Evolutionary conservation across 2,113 vertebrate genomes (phyloP).

Genomic region (Gymnocephalus cernua): DNA sequence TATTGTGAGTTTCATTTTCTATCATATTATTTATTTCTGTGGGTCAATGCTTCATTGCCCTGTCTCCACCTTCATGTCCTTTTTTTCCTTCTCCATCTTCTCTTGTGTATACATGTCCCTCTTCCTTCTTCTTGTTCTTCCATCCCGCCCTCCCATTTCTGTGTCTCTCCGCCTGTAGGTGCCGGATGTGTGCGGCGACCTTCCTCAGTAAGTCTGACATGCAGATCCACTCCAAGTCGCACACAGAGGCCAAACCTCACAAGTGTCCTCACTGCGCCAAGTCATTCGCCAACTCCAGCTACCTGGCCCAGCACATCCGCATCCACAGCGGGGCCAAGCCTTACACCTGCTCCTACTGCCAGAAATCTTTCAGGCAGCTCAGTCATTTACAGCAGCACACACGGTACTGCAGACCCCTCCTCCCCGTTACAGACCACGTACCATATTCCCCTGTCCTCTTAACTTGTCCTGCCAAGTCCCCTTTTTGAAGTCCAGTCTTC

Average conservation of each 20-base stretch:
- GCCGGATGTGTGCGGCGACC: conserved; percentile 99
- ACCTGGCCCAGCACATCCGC: conserved; percentile 99
- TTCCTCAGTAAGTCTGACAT: conserved; percentile 99
- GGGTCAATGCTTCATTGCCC: conserved; percentile 23
- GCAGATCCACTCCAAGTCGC: conserved; percentile 99
- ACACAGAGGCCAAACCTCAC: conserved; percentile 99
- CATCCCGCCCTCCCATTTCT: conserved; percentile 75
- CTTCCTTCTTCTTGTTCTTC: conserved; percentile 61
- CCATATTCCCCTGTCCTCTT: conserved; percentile 54
- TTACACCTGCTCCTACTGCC: conserved; percentile 99
- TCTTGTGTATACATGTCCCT: conserved; percentile 32
- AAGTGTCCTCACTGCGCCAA: conserved; percentile 99
- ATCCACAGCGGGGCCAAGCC: conserved; percentile 99
- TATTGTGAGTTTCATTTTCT: conserved; percentile 31
- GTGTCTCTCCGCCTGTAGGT: conserved; percentile 90
- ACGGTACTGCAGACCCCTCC: conserved; percentile 90
- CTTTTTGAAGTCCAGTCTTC: conserved; percentile 37
- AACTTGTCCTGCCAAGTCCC: conserved; percentile 54
- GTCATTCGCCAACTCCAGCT: conserved; percentile 99
- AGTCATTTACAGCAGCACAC: conserved; percentile 99
- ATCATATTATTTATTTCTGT: conserved; percentile 50
- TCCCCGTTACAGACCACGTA: conserved; percentile 26
- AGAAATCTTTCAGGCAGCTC: conserved; percentile 99
- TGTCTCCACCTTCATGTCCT: conserved; percentile 13
- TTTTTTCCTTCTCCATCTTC: conserved; percentile 10